These are phyloP conservation scores for Botia almorhae DNA, from an alignment of 2,797 vertebrate species.

Conservation along the genomic window DNA sequence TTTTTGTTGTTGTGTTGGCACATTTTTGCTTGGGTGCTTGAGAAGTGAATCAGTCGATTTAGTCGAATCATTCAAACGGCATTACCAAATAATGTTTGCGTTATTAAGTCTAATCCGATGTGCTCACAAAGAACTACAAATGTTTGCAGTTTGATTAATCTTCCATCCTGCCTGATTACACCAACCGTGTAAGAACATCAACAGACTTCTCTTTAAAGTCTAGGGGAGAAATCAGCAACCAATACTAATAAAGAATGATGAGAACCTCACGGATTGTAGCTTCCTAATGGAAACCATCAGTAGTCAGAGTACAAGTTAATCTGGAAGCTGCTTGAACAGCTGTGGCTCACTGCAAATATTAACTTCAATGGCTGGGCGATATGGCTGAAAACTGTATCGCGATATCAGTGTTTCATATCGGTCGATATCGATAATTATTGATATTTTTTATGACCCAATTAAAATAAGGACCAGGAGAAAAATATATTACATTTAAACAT, in stretches of 20 bases:
- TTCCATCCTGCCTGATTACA: slow-evolving; percentile 50
- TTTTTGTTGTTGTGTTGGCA: not conserved
- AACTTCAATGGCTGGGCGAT: too few relatives aligned
- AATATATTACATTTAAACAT: too few relatives aligned
- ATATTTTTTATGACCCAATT: too few relatives aligned
- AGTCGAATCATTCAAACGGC: slow-evolving; percentile 17
- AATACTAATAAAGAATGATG: slow-evolving; percentile 61
- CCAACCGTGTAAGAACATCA: slow-evolving; percentile 60
- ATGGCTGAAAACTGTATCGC: too few relatives aligned
- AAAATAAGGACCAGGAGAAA: too few relatives aligned
- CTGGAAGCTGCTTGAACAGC: slow-evolving; percentile 44
- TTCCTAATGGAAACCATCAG: slow-evolving; percentile 55
- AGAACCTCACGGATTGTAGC: slow-evolving; percentile 46
- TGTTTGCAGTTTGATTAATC: slow-evolving; percentile 56
- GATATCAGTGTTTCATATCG: too few relatives aligned
- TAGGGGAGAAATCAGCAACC: slow-evolving; percentile 48
- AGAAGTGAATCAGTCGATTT: not conserved
- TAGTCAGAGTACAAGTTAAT: slow-evolving; percentile 54
- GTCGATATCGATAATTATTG: too few relatives aligned
- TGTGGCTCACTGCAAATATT: slow-evolving; percentile 15
- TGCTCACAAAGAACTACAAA: slow-evolving; percentile 47
- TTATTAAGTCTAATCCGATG: slow-evolving; percentile 41
- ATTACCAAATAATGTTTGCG: slow-evolving; percentile 35
- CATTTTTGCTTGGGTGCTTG: not conserved
- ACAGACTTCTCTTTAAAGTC: slow-evolving; percentile 54